A percentile compares a stretch with the other conserved stretches of the same genome.
Conservation (phyloP, 1,140 invertebrate species). For the Polyergus mexicanus region DNA sequence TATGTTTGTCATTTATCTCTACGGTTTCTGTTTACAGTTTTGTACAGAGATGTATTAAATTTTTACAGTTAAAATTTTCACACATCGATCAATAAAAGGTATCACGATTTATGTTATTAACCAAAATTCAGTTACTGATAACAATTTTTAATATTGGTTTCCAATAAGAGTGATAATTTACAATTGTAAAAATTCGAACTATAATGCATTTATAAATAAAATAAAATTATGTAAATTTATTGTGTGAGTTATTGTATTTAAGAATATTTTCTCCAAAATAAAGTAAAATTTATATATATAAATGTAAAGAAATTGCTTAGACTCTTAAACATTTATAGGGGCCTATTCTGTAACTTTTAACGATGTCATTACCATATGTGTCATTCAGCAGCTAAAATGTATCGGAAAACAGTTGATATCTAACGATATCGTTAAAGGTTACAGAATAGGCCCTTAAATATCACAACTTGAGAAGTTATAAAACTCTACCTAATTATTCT, state of each 20-base stretch:
- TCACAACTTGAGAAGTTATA: background rate
- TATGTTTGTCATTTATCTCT: background rate
- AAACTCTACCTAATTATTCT: background rate
- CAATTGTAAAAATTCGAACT: background rate
- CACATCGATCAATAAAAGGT: background rate
- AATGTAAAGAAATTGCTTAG: too few species aligned
- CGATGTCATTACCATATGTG: too few species aligned
- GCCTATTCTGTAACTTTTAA: too few species aligned
- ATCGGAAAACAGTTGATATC: too few species aligned
- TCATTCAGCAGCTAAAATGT: too few species aligned
- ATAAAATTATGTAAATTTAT: background rate
- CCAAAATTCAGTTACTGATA: background rate
- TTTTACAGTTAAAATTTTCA: constrained; percentile 20
- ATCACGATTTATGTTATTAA: background rate
- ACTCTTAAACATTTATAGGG: background rate
- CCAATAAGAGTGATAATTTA: background rate
- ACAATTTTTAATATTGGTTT: background rate
- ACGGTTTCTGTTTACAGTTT: background rate
- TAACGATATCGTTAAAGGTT: too few species aligned
- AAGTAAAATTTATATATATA: background rate
- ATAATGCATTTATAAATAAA: background rate
- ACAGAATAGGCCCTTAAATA: too few species aligned
- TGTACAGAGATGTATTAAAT: background rate
- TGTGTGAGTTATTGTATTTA: too few species aligned
- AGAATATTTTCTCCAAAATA: background rate